Evolutionary conservation across 2,888 invertebrate species (phyloP).

Genomic region (Heteromurus nitidus): DNA sequence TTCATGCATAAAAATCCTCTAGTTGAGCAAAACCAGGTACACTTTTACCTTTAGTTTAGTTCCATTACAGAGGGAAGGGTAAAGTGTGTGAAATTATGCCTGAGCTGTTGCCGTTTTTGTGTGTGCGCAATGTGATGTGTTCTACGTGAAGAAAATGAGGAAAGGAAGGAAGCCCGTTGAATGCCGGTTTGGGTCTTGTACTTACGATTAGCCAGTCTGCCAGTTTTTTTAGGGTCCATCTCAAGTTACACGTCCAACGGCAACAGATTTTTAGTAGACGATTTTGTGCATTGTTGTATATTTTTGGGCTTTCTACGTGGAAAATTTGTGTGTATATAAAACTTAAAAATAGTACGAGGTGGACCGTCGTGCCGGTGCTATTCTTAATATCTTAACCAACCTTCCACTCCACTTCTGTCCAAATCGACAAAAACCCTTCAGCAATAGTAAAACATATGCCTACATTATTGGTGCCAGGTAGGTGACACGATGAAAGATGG

Average conservation of each 20-base stretch:
- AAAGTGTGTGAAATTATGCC: constrained; percentile 1
- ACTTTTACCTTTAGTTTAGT: constrained; percentile 54
- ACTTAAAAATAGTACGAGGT: not conserved
- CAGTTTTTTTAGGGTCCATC: constrained; percentile 20
- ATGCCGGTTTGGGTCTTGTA: constrained; percentile 52
- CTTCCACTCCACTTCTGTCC: not conserved
- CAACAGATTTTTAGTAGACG: constrained; percentile 8
- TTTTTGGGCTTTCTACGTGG: not conserved
- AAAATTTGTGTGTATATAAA: not conserved
- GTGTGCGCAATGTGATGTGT: constrained; percentile 34
- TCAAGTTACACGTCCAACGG: not conserved
- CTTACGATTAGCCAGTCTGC: not conserved
- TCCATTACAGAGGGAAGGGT: constrained; percentile 26
- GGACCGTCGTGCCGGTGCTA: not conserved
- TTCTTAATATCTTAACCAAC: constrained; percentile 17
- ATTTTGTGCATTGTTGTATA: constrained; percentile 26
- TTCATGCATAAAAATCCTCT: constrained; percentile 57
- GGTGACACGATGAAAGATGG: not conserved
- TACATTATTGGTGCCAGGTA: not conserved
- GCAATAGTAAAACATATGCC: not conserved
- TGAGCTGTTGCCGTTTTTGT: not conserved
- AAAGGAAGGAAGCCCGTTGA: constrained; percentile 61
- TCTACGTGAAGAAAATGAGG: constrained; percentile 32
- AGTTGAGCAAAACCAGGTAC: constrained; percentile 38
- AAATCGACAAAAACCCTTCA: not conserved